Evolutionary conservation across 2,113 vertebrate species (phyloP).

Genomic region (Probosciger aterrimus): DNA sequence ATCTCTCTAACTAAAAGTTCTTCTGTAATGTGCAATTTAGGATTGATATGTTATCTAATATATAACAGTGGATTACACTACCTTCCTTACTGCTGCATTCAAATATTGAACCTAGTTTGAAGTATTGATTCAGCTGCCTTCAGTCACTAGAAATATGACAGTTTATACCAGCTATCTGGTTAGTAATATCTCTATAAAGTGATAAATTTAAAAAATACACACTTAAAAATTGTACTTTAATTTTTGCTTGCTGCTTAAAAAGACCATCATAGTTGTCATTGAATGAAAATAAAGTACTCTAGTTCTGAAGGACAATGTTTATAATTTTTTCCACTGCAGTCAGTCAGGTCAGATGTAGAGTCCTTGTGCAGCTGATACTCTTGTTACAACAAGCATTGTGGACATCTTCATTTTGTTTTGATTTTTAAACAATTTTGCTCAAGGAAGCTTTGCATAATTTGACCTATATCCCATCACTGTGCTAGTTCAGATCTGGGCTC

Average conservation of each 20-base stretch:
- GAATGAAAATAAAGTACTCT: slow-evolving; percentile 21
- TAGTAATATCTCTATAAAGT: slow-evolving; percentile 44
- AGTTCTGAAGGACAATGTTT: slow-evolving; percentile 14
- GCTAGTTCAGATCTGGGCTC: neutral
- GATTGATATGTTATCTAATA: slow-evolving; percentile 13
- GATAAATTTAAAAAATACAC: slow-evolving; percentile 33
- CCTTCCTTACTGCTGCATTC: slow-evolving; percentile 31
- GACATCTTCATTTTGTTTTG: neutral
- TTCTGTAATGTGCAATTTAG: slow-evolving; percentile 11
- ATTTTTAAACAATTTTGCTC: neutral
- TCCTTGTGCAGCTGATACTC: neutral
- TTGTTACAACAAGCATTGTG: neutral
- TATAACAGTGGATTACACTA: slow-evolving; percentile 20
- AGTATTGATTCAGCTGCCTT: slow-evolving; percentile 37
- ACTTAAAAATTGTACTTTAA: slow-evolving; percentile 43
- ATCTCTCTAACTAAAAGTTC: neutral
- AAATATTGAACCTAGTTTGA: slow-evolving; percentile 40
- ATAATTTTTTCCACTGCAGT: neutral
- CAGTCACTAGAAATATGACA: slow-evolving; percentile 30
- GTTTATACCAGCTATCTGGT: slow-evolving; percentile 41
- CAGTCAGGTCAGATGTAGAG: neutral
- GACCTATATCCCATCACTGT: neutral
- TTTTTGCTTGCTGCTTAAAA: slow-evolving; percentile 41
- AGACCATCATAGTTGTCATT: slow-evolving; percentile 3
- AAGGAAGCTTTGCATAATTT: neutral